Evolutionary conservation across 2,888 invertebrate genomes (phyloP).

Genomic region (Phaonia tiefii): DNA sequence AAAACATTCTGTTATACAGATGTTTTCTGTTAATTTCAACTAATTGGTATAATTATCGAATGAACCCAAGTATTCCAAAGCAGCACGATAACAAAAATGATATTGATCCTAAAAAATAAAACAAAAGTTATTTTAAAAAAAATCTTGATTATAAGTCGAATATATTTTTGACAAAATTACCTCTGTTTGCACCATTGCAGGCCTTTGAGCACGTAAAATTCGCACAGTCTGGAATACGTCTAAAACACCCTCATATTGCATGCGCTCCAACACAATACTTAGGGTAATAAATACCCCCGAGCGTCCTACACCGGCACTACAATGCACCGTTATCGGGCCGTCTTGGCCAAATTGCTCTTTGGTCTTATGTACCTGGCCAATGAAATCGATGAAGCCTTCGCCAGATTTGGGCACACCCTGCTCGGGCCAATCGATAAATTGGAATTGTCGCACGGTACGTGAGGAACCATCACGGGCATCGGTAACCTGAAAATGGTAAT

Average conservation of each 20-base stretch:
- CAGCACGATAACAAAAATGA: slow-evolving; percentile 99
- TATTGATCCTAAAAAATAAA: slow-evolving; percentile 94
- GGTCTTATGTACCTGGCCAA: slow-evolving; percentile 99
- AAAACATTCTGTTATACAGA: slow-evolving; percentile 63
- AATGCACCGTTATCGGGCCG: slow-evolving; percentile 99
- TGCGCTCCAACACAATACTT: slow-evolving; percentile 98
- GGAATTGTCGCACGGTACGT: slow-evolving; percentile 96
- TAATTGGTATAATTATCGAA: slow-evolving; percentile 97
- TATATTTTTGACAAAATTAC: no score
- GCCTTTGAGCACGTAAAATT: slow-evolving; percentile 97
- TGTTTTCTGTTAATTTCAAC: slow-evolving; percentile 49
- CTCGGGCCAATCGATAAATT: slow-evolving; percentile 97
- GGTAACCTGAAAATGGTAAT: slow-evolving; percentile 90
- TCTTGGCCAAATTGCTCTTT: slow-evolving; percentile 99
- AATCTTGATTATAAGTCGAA: no score
- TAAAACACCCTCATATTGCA: slow-evolving; percentile 99
- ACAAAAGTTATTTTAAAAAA: no score
- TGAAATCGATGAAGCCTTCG: slow-evolving; percentile 99
- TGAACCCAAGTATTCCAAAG: slow-evolving; percentile 98
- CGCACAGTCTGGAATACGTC: slow-evolving; percentile 99
- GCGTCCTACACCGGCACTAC: slow-evolving; percentile 98
- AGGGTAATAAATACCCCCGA: slow-evolving; percentile 99
- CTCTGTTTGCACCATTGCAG: slow-evolving; percentile 99
- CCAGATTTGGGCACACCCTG: slow-evolving; percentile 98
- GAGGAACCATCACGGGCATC: slow-evolving; percentile 98